Evolutionary conservation across 2,113 vertebrate species (phyloP).

Genomic region (Gymnobelideus leadbeateri): DNA sequence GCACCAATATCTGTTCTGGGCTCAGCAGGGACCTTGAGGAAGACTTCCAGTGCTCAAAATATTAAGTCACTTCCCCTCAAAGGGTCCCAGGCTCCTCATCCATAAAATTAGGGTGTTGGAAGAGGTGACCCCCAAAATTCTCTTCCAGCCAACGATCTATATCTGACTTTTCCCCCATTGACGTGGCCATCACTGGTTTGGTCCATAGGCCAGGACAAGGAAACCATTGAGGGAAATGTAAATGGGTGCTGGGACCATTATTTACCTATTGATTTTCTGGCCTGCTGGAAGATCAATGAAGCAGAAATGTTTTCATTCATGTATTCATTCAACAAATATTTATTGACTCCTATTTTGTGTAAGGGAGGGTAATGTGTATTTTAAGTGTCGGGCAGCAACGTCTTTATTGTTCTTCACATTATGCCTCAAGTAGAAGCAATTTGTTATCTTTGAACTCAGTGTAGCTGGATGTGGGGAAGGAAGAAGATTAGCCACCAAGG

Average conservation of each 20-base stretch:
- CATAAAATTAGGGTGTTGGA: not conserved
- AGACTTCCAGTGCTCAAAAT: not conserved
- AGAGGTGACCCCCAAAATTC: not conserved
- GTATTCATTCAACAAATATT: not conserved
- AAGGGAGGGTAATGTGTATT: not conserved
- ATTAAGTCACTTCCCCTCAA: not conserved
- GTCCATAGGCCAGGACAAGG: not conserved
- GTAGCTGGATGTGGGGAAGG: not conserved
- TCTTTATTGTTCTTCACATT: not conserved
- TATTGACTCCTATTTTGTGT: not conserved
- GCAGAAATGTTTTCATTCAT: not conserved
- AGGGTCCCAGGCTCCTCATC: not conserved
- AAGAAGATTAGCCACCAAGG: not conserved
- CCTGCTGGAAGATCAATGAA: not conserved
- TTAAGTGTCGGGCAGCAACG: not conserved
- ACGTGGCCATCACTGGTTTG: not conserved
- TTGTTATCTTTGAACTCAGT: not conserved
- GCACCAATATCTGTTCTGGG: not conserved
- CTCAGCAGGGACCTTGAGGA: not conserved
- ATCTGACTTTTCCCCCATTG: not conserved
- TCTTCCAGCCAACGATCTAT: not conserved
- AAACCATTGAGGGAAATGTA: not conserved
- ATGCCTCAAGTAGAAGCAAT: not conserved
- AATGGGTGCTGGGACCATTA: not conserved
- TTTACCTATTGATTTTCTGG: conserved; percentile 1